Evolutionary conservation across 2,888 invertebrate species (phyloP), one percentile per base, ranked within the genome.

Genomic region (Hipparchia sbordonii): DNA sequence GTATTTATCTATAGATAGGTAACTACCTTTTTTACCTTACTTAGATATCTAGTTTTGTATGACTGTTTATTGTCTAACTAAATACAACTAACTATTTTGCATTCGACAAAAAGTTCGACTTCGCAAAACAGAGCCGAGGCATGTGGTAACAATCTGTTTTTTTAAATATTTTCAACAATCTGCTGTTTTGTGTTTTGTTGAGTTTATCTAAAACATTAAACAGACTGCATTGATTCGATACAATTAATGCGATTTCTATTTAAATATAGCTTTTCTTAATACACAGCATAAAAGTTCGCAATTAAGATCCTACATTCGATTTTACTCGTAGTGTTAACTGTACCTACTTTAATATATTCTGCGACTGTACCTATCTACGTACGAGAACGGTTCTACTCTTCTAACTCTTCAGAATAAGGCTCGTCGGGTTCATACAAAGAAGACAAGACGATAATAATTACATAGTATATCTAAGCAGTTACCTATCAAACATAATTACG

Each of bases 161-260:
- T 0, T 78, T 76, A 67, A 45, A 74, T 77, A 76, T 79, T 78
- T 48, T 48, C 48, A 48, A 48, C 48, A 7, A 48, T 48, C 48
- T 48, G 2, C 71, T 78, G 70, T 76, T 74, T 72, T 73, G 61
- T 79, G 80, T 76, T 74, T 72, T 73, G 61, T 79, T 80, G 76
- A 84, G 76, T 82, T 82, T 83, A 83, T 84, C 84, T 85, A 86
- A 84, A 85, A 84, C 83, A 84, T 81, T 78, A 79, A 81, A 82
- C 79, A 81, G 80, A 79, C 80, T 79, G 78, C 79, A 73, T 77
- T 79, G 77, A 80, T 81, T 80, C 75, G 72, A 73, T 71, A 80
- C 77, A 80, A 82, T 79, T 80, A 82, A 86, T 82, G 81, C 75
- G 68, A 75, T 82, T 82, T 82, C 79, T 87, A 89, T 88, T 87